These are phyloP conservation scores for Clarias laeviceps DNA, from an alignment of 2,797 vertebrate species.

Conservation along the genomic window DNA sequence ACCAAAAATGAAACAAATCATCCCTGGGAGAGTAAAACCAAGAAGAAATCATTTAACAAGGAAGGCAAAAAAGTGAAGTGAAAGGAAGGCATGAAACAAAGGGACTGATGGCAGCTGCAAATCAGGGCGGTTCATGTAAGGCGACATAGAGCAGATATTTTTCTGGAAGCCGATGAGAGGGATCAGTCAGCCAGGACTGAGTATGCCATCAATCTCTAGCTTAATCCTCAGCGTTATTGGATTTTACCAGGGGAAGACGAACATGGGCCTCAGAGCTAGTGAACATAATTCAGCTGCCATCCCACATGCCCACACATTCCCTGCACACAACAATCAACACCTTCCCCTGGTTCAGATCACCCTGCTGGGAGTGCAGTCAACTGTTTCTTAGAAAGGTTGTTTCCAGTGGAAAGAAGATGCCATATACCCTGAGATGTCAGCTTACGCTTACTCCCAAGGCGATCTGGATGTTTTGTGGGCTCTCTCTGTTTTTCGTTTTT, in stretches of 20 bases:
- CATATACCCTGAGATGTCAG: not conserved
- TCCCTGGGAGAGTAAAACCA: not conserved
- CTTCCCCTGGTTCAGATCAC: not conserved
- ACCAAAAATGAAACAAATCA: not conserved
- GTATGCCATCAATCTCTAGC: conserved; percentile 34
- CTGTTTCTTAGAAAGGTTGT: conserved; percentile 12
- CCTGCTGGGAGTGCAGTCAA: conserved; percentile 22
- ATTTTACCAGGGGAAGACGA: conserved; percentile 29
- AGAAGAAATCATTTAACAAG: not conserved
- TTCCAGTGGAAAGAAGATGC: not conserved
- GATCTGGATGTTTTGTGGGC: not conserved
- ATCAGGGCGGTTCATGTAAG: conserved; percentile 24
- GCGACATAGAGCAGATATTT: conserved; percentile 32
- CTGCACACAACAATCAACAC: conserved; percentile 1
- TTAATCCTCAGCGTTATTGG: conserved; percentile 50
- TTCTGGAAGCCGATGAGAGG: conserved; percentile 36
- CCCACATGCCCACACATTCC: conserved; percentile 30
- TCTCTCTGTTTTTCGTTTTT: not conserved
- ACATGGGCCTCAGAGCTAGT: conserved; percentile 33
- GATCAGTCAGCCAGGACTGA: conserved; percentile 39
- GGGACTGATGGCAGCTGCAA: conserved; percentile 9
- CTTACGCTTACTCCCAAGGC: not conserved
- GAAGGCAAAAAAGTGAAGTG: not conserved
- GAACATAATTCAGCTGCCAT: conserved; percentile 37
- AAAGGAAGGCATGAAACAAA: not conserved